Percentiles rank a stretch among this genome's conserved stretches.
phyloP scores from a whole-genome alignment of 2,888 invertebrate genomes.

The Arge pagana region DNA sequence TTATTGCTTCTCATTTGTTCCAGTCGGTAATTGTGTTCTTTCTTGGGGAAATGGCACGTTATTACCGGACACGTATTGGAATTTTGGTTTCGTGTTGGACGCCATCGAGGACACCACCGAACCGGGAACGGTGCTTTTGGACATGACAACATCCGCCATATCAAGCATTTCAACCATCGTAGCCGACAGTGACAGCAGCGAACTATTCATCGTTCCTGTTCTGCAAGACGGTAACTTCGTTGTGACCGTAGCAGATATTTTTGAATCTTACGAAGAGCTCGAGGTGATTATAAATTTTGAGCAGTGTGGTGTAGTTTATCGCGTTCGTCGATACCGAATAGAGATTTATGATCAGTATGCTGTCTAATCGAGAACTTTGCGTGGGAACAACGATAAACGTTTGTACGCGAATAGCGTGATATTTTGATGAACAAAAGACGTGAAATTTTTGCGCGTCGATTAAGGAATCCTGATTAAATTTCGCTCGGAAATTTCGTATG shows the following conservation, averaged over 20 bases:
- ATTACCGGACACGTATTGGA: background rate
- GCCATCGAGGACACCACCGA: constrained; percentile 21
- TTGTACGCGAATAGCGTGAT: too few relatives aligned
- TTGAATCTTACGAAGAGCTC: constrained; percentile 30
- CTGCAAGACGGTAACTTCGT: constrained; percentile 6
- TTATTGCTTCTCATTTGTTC: too few relatives aligned
- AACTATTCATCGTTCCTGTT: constrained; percentile 1
- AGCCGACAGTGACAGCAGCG: background rate
- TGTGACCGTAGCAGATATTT: constrained; percentile 29
- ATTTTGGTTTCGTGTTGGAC: constrained; percentile 7
- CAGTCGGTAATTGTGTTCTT: too few relatives aligned
- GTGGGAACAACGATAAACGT: too few relatives aligned
- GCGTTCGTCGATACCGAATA: too few relatives aligned
- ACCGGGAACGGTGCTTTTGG: constrained; percentile 21
- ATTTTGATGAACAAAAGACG: too few relatives aligned
- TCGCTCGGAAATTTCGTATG: too few relatives aligned
- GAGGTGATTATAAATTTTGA: constrained; percentile 27
- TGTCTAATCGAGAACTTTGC: too few relatives aligned
- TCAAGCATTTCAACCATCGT: background rate
- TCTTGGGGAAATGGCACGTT: constrained; percentile 22
- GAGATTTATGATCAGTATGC: too few relatives aligned
- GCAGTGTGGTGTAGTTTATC: too few relatives aligned
- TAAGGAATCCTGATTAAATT: too few relatives aligned
- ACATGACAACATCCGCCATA: background rate
- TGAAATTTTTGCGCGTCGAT: too few relatives aligned